phyloP scores from a whole-genome alignment of 2,797 vertebrate species.

The Euthynnus affinis region DNA sequence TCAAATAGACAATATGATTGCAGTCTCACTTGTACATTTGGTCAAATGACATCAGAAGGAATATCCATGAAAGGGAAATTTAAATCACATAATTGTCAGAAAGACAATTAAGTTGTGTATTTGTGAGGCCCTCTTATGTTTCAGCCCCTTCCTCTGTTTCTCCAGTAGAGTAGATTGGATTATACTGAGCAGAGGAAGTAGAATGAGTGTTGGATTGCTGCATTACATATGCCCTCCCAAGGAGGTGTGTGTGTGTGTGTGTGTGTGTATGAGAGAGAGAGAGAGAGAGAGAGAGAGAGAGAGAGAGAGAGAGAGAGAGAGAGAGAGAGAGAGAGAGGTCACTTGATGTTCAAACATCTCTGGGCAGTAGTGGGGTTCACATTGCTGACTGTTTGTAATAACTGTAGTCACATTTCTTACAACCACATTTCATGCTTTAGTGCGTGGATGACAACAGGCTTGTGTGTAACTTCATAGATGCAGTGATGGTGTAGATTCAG shows the following conservation, averaged over 20 bases:
- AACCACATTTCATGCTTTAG: slow-evolving; percentile 62
- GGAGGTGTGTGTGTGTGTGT: slow-evolving; percentile 52
- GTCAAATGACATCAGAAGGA: slow-evolving; percentile 36
- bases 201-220: slow-evolving; percentile 80
- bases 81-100: slow-evolving; percentile 27
- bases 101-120: slow-evolving; percentile 45
- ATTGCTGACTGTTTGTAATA: slow-evolving; percentile 77
- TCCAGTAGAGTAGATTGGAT: slow-evolving; percentile 75
- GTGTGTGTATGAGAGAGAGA: slow-evolving; percentile 9
- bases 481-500: slow-evolving; percentile 30
- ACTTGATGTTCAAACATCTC: slow-evolving; percentile 75
- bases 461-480: slow-evolving; percentile 36
- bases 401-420: slow-evolving; percentile 70
- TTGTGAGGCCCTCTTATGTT: slow-evolving; percentile 44
- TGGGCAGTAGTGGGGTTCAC: slow-evolving; percentile 64
- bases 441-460: slow-evolving; percentile 34
- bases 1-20: slow-evolving; percentile 25
- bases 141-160: slow-evolving; percentile 51
- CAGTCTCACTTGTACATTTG: slow-evolving; percentile 7
- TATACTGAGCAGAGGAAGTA: slow-evolving; percentile 73
- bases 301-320: slow-evolving; percentile 27
- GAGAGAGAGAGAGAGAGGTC: slow-evolving; percentile 34
- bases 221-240: slow-evolving; percentile 73
- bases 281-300: slow-evolving; percentile 28
- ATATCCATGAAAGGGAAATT: slow-evolving; percentile 22